Base-by-base conservation (phyloP, 2,888 invertebrate species). In the Brachyptera putata region DNA sequence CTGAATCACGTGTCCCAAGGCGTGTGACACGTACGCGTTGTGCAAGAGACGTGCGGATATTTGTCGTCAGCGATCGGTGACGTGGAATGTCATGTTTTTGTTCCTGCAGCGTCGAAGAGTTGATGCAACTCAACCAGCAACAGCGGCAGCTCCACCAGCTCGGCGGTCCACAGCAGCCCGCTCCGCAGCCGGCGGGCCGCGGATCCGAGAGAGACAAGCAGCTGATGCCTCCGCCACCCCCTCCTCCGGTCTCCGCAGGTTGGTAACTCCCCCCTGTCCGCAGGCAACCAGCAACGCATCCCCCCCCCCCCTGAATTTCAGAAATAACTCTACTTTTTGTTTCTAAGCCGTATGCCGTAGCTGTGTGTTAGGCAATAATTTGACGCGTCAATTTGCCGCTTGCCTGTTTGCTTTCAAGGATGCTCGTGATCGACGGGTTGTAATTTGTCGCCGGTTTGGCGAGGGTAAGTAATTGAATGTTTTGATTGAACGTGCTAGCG, bases 171-270 rank as follows among this genome's bases (percentile, higher is more conserved):
- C 57, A 55, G 26, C 55, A 21, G 43, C 56, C 49, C 48, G 26
- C 39, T 25, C 24, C 25, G n/a, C 46, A 9, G 43, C 43, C 22
- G 53, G 26, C 48, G 16, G 55, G 26, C 34, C 62, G 39, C 24
- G 30, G 30, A 49, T 46, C 24, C 56, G 65, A 66, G 46, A 50
- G 65, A 37, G 66, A 66, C 62, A 67, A 67, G 63, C 63, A 64
- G 61, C 66, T 66, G 57, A 66, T 67, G 66, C 68, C 66, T 61
- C 66, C 66, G 53, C 68, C 68, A 61, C 68, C 66, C 58, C 66
- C 66, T 62, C 65, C 66, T 61, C 66, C 64, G 50, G 48, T 56
- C 62, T 53, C 64, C 50, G 50, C 67, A 67, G 67, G 67, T 67
- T 67, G 64, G 67, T 68, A 66, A 60, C 60, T n/a, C 55, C 60